phyloP scores from a whole-genome alignment of 1,140 invertebrate genomes.

The Bicyclus anynana region DNA sequence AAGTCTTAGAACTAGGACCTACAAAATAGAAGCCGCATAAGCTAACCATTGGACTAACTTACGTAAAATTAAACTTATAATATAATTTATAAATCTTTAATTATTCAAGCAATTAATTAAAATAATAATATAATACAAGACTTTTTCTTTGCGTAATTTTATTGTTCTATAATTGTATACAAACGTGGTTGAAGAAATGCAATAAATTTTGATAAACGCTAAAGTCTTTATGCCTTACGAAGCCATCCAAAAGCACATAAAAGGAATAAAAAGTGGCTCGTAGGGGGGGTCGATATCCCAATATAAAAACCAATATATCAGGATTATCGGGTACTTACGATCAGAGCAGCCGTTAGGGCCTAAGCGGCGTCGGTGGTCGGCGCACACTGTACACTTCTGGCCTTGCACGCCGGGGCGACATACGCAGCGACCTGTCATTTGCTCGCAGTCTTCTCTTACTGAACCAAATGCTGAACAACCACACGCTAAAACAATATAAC shows the following conservation, averaged over 20 bases:
- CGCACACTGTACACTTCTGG: constrained; percentile 91
- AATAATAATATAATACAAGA: too few relatives aligned
- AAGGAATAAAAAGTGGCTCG: constrained; percentile 17
- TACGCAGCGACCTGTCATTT: constrained; percentile 91
- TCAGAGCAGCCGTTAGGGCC: constrained; percentile 87
- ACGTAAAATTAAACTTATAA: too few relatives aligned
- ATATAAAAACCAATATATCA: constrained; percentile 27
- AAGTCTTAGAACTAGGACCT: too few relatives aligned
- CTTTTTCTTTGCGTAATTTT: too few relatives aligned
- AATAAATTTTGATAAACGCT: constrained; percentile 23
- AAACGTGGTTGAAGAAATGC: neutral
- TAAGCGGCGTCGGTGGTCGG: constrained; percentile 84
- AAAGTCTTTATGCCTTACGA: constrained; percentile 12
- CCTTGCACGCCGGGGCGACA: constrained; percentile 93
- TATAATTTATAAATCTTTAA: too few relatives aligned
- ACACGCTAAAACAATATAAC: constrained; percentile 81
- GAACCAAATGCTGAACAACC: constrained; percentile 91
- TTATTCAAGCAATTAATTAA: too few relatives aligned
- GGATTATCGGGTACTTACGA: constrained; percentile 76
- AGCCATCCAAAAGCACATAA: constrained; percentile 10
- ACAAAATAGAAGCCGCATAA: too few relatives aligned
- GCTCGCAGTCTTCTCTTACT: constrained; percentile 87
- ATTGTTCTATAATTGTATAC: too few relatives aligned
- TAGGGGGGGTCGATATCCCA: constrained; percentile 16
- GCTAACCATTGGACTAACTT: too few relatives aligned